Percentiles rank a stretch among this genome's conserved stretches.
Conservation (phyloP, 2,888 invertebrate species). For the Thereva unica region DNA sequence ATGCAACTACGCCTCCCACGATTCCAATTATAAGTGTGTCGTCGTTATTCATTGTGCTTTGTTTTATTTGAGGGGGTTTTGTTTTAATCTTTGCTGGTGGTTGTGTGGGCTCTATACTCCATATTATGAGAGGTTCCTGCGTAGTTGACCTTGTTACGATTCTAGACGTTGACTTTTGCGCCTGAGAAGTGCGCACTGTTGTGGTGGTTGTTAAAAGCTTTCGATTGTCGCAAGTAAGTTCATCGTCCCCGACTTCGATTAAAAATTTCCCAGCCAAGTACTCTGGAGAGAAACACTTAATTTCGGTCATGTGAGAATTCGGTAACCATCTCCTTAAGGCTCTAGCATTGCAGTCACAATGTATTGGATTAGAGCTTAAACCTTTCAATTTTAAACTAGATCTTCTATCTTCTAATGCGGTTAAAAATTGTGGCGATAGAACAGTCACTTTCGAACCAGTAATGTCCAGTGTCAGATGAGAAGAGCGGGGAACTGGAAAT, state of each 20-base stretch:
- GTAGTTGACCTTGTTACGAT: constrained; percentile 65
- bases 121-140: constrained; percentile 85
- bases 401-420: constrained; percentile 79
- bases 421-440: constrained; percentile 76
- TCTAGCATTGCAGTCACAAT: constrained; percentile 82
- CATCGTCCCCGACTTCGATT: constrained; percentile 77
- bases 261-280: constrained; percentile 70
- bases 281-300: constrained; percentile 72
- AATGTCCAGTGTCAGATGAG: constrained; percentile 76
- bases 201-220: constrained; percentile 61
- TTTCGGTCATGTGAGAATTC: constrained; percentile 64
- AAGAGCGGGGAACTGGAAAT: constrained; percentile 86
- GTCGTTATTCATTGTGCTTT: constrained; percentile 75
- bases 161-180: constrained; percentile 58
- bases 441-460: constrained; percentile 77
- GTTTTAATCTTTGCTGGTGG: constrained; percentile 64
- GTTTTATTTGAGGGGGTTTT: constrained; percentile 64
- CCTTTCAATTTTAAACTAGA: constrained; percentile 76
- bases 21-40: constrained; percentile 95
- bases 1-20: constrained; percentile 88
- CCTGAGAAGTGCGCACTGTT: constrained; percentile 49
- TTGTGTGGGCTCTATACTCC: constrained; percentile 78
- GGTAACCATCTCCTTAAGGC: constrained; percentile 80
- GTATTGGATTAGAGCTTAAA: constrained; percentile 77
- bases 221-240: constrained; percentile 75